These are phyloP conservation scores for Brachionus calyciflorus DNA, from an alignment of 1,140 invertebrate species.

Conservation along the genomic window DNA sequence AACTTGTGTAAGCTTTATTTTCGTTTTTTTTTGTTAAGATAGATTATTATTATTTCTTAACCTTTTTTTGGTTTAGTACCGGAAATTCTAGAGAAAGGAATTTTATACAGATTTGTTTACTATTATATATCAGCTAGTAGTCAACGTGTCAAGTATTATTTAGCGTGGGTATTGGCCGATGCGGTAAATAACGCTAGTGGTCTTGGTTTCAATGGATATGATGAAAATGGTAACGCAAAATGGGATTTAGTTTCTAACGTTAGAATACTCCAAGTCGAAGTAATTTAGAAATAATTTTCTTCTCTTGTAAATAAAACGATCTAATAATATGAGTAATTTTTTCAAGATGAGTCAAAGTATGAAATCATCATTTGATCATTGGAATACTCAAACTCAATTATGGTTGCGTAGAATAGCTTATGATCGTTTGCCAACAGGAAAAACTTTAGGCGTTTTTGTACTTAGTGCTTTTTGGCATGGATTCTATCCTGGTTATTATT, in stretches of 20 bases:
- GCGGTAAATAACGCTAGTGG: conserved; percentile 89
- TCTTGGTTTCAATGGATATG: conserved; percentile 81
- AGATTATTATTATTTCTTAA: conserved; percentile 8
- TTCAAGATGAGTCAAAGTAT: conserved; percentile 73
- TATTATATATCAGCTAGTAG: conserved; percentile 59
- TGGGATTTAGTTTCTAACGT: conserved; percentile 91
- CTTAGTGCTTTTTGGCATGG: conserved; percentile 92
- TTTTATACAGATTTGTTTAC: conserved; percentile 71
- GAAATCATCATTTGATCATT: conserved; percentile 74
- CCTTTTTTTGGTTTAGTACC: conserved; percentile 4
- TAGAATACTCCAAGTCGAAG: conserved; percentile 82
- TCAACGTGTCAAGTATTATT: conserved; percentile 85
- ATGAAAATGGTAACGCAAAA: conserved; percentile 65
- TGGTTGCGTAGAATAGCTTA: conserved; percentile 85
- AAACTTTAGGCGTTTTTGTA: conserved; percentile 71
- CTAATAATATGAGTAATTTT: conserved; percentile 30
- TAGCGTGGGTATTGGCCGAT: conserved; percentile 84
- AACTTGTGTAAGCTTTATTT: conserved; percentile 60
- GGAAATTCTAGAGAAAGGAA: conserved; percentile 19
- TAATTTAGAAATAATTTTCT: conserved; percentile 59
- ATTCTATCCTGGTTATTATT: conserved; percentile 93
- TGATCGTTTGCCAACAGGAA: conserved; percentile 69
- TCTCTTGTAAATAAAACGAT: no score
- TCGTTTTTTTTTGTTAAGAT: conserved; percentile 23
- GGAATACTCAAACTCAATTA: conserved; percentile 78